phyloP scores from a whole-genome alignment of 1,140 invertebrate species.

The Drosophila murphyi region DNA sequence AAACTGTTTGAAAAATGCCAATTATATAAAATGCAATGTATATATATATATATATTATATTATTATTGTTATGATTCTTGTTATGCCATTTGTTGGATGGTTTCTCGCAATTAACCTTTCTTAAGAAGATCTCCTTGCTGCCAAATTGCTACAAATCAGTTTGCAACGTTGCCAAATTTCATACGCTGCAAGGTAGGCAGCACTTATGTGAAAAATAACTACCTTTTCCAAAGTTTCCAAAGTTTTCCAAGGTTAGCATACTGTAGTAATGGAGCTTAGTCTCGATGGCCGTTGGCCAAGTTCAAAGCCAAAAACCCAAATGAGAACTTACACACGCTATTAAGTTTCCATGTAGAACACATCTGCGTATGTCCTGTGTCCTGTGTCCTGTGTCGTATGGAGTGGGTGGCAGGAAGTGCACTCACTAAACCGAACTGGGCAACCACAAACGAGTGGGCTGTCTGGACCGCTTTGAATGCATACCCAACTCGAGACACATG shows the following conservation, averaged over 20 bases:
- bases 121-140: constrained; percentile 3
- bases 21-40: no score
- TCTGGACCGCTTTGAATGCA: constrained; percentile 40
- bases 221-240: neutral
- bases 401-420: constrained; percentile 17
- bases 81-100: neutral
- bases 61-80: neutral
- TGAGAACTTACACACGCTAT: constrained; percentile 39
- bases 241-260: neutral
- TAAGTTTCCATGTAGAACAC: constrained; percentile 8
- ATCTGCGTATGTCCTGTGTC: neutral
- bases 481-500: constrained; percentile 43
- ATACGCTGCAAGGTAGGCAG: neutral
- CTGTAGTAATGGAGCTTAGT: no score
- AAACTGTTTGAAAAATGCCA: constrained; percentile 17
- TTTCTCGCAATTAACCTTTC: neutral
- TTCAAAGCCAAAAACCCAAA: constrained; percentile 44
- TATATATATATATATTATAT: neutral
- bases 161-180: constrained; percentile 21
- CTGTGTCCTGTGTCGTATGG: neutral
- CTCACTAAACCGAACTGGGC: constrained; percentile 38
- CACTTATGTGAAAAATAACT: neutral
- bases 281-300: constrained; percentile 17
- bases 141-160: constrained; percentile 5
- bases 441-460: constrained; percentile 51